Conservation (phyloP, 2,888 invertebrate species). For the Ditula angustiorana region DNA sequence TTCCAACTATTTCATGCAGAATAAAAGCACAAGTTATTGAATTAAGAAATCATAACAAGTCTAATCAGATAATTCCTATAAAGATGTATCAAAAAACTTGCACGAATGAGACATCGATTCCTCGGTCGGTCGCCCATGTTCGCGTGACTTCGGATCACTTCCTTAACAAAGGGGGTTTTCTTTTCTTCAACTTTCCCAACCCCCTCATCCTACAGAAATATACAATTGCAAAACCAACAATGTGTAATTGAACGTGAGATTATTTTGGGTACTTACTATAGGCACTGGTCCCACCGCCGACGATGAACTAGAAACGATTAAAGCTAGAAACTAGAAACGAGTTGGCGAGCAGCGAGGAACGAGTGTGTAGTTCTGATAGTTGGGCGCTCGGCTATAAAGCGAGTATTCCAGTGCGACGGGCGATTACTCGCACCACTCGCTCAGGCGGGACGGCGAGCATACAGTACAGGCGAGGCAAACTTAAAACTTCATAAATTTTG, state of each 20-base stretch:
- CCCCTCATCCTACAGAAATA: not conserved
- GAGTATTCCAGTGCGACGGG: no score
- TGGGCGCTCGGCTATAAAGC: no score
- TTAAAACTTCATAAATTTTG: no score
- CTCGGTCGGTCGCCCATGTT: slow-evolving; percentile 47
- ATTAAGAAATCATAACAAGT: slow-evolving; percentile 11
- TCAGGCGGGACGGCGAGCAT: no score
- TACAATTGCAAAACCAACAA: not conserved
- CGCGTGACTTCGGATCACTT: slow-evolving; percentile 54
- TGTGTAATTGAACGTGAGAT: not conserved
- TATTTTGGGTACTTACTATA: not conserved
- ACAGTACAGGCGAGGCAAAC: no score
- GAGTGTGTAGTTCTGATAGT: no score
- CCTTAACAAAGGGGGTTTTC: slow-evolving; percentile 46
- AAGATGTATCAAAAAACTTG: not conserved
- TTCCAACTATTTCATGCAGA: not conserved
- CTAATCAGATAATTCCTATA: no score
- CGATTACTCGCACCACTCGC: no score
- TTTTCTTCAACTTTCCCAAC: not conserved
- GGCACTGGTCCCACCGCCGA: no score
- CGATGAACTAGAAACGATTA: no score
- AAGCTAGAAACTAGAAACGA: not conserved
- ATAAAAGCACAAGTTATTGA: not conserved
- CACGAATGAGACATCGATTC: slow-evolving; percentile 41
- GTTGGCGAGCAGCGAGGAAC: no score